Evolutionary conservation across 2,113 vertebrate species (phyloP).

Genomic region (Acrocephalus arundinaceus): DNA sequence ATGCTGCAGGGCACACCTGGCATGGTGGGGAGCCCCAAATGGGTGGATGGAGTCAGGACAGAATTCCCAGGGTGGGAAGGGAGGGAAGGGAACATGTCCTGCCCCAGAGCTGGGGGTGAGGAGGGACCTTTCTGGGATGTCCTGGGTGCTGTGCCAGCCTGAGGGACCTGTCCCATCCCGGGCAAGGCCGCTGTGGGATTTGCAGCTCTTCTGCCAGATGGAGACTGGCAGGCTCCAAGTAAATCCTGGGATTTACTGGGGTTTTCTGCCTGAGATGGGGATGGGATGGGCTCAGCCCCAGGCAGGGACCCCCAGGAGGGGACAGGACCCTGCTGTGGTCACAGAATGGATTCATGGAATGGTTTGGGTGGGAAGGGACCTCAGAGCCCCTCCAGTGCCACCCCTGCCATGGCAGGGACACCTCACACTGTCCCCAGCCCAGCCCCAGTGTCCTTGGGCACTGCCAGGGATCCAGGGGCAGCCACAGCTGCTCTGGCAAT

Average conservation of each 20-base stretch:
- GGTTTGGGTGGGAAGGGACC: not conserved
- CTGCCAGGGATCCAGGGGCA: not conserved
- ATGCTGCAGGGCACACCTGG: not conserved
- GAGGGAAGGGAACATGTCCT: not conserved
- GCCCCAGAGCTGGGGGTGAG: fast-evolving
- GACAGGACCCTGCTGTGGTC: not conserved
- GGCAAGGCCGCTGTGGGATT: not conserved
- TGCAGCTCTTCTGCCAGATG: not conserved
- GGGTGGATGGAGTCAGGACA: not conserved
- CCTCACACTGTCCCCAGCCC: not conserved
- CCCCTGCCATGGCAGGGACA: not conserved
- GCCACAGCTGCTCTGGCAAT: not conserved
- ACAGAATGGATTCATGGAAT: not conserved
- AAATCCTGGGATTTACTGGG: not conserved
- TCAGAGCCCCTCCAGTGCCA: fast-evolving
- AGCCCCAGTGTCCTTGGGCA: not conserved
- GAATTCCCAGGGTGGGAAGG: not conserved
- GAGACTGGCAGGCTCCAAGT: not conserved
- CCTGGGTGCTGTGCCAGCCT: not conserved
- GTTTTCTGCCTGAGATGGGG: not conserved
- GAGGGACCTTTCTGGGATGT: not conserved
- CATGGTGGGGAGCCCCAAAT: too few species aligned
- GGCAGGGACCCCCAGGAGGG: not conserved
- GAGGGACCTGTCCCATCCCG: not conserved
- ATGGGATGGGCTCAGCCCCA: not conserved